A percentile compares a stretch with the other conserved stretches of the same genome.
Evolutionary conservation across 2,888 invertebrate genomes (phyloP).

Genomic region (Sycophila texana): DNA sequence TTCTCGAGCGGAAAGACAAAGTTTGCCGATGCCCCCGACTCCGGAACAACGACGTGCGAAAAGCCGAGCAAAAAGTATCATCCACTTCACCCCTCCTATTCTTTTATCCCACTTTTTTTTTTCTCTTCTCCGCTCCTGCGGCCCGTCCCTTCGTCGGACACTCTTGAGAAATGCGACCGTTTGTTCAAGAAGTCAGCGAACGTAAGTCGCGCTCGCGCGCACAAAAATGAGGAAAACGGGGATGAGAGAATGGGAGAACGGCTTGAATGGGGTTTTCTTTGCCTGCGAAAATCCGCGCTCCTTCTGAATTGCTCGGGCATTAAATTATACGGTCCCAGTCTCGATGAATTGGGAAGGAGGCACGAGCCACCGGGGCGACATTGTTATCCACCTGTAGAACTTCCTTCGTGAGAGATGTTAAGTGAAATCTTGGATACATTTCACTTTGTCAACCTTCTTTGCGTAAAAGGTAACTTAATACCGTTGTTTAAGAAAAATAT

Average conservation of each 20-base stretch:
- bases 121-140: neutral
- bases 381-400: conserved; percentile 57
- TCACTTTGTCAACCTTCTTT: neutral
- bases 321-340: conserved; percentile 32
- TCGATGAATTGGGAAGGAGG: conserved; percentile 35
- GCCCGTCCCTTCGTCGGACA: conserved; percentile 1
- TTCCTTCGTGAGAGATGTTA: conserved; percentile 21
- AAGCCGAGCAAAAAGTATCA: conserved; percentile 32
- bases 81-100: conserved; percentile 3
- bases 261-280: conserved; percentile 11
- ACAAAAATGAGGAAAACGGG: conserved; percentile 27
- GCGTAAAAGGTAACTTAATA: no score
- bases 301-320: conserved; percentile 22
- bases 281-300: conserved; percentile 3
- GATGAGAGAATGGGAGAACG: neutral
- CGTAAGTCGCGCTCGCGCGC: conserved; percentile 36
- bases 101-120: neutral
- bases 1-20: conserved; percentile 57
- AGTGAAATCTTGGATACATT: conserved; percentile 4
- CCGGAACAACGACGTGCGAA: conserved; percentile 35
- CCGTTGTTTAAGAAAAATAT: no score
- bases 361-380: conserved; percentile 14
- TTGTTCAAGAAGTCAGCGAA: conserved; percentile 31
- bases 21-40: conserved; percentile 36
- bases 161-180: conserved; percentile 45